phyloP scores from a whole-genome alignment of 2,888 invertebrate species.

The Yponomeuta plumbellus region DNA sequence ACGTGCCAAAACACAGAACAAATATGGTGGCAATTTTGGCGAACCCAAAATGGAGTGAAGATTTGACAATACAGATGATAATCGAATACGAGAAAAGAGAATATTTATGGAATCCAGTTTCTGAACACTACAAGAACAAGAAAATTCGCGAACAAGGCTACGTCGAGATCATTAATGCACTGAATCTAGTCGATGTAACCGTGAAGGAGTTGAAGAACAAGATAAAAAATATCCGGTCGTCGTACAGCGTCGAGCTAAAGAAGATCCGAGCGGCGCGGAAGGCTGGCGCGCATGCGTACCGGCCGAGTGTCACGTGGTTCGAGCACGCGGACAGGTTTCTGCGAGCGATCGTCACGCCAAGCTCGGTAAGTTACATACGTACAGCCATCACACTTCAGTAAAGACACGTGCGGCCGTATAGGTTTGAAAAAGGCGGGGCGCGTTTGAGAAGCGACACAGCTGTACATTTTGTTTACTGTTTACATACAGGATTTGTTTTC shows the following conservation, averaged over 20 bases:
- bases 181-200: slow-evolving; percentile 66
- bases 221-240: slow-evolving; percentile 72
- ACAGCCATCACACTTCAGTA: too few relatives aligned
- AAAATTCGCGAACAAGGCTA: slow-evolving; percentile 71
- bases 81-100: slow-evolving; percentile 72
- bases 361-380: slow-evolving; percentile 58
- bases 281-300: slow-evolving; percentile 74
- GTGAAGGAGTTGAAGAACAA: slow-evolving; percentile 74
- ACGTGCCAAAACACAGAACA: slow-evolving; percentile 22
- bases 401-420: too few relatives aligned
- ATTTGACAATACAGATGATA: slow-evolving; percentile 70
- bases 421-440: too few relatives aligned
- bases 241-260: slow-evolving; percentile 73
- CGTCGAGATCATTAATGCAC: slow-evolving; percentile 66
- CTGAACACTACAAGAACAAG: slow-evolving; percentile 72
- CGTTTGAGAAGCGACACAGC: too few relatives aligned
- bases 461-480: slow-evolving; percentile 18
- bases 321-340: slow-evolving; percentile 76
- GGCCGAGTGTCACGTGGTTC: slow-evolving; percentile 75
- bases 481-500: neutral
- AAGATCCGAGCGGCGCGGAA: slow-evolving; percentile 73
- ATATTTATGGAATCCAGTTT: slow-evolving; percentile 70
- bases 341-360: slow-evolving; percentile 73
- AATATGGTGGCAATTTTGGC: slow-evolving; percentile 69
- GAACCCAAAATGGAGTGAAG: slow-evolving; percentile 74